Evolutionary conservation across 2,797 vertebrate species (phyloP), one percentile per base, ranked within the genome.

Genomic region (Melanotaenia maccullochi): DNA sequence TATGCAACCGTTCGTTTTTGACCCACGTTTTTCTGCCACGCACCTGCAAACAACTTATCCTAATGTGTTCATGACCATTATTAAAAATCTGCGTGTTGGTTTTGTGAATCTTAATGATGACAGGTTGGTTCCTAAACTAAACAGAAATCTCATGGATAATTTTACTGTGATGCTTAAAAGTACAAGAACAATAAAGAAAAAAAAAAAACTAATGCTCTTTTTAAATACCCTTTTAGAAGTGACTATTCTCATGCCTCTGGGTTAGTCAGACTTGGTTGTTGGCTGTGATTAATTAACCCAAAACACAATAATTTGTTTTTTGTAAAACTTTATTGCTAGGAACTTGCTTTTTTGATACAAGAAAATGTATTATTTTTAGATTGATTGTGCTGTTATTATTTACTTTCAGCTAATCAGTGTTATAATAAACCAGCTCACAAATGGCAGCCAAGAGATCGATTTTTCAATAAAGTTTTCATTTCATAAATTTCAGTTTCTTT

Each of bases 301-400:
- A 28, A 28, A 28, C 28, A 28, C 28, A 28, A 28, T 28, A 28
- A 28, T 28, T 28, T 28, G 28, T 28, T 28, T 1, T 28, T 73
- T 75, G 58, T 33, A 13, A 13, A 6, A 28, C 78, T 70, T 70
- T 56, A 20, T 65, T 66, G 5, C 16, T 25, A 7, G 44, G 6
- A 7, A 38, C 9, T 65, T 58, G 0, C 20, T 58, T 44, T 54
- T 49, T 65, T n/a, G 59, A 44, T 47, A 24, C 35, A 3, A 30
- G 9, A 28, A 67, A 64, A 61, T 75, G 13, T 54, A 38, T 77
- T 69, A 42, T 74, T 78, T 57, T 54, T 72, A 33, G 57, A 72
- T 72, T 11, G 40, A 44, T 59, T 51, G 36, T 57, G 20, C 42
- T 63, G 71, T 51, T 73, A 16, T 65, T 47, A 38, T 42, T 38